Conservation (phyloP, 2,888 invertebrate genomes). For the Caenorhabditis japonica region DNA sequence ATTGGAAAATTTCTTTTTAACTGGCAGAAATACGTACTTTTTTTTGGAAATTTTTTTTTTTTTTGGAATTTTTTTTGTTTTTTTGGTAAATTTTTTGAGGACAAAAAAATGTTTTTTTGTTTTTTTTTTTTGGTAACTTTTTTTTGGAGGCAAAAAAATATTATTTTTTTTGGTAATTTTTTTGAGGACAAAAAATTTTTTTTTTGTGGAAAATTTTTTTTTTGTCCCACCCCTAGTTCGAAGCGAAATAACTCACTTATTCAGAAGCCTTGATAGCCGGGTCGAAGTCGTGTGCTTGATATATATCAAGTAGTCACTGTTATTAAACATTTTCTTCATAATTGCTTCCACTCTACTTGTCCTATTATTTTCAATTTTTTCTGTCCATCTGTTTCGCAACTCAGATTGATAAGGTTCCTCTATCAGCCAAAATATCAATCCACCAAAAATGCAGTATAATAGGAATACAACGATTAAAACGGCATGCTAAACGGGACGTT, state of each 20-base stretch:
- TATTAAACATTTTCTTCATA: slow-evolving; percentile 68
- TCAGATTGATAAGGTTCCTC: slow-evolving; percentile 63
- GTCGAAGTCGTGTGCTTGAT: slow-evolving; percentile 63
- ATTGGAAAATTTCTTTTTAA: too few species aligned
- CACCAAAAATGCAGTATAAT: slow-evolving; percentile 62
- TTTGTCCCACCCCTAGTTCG: too few species aligned
- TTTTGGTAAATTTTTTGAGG: too few species aligned
- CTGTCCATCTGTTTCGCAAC: slow-evolving; percentile 55
- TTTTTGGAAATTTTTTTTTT: too few species aligned
- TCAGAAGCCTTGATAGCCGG: slow-evolving; percentile 40
- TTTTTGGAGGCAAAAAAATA: too few species aligned
- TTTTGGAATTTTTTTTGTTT: too few species aligned
- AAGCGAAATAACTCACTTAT: slow-evolving; percentile 45
- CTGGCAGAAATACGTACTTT: too few species aligned
- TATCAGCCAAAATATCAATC: slow-evolving; percentile 61
- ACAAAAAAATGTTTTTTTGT: too few species aligned
- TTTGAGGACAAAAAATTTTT: neutral
- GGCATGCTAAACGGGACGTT: slow-evolving; percentile 54
- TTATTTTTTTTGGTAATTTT: neutral
- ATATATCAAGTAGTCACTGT: slow-evolving; percentile 63
- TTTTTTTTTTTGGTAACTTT: too few species aligned
- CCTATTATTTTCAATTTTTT: slow-evolving; percentile 61
- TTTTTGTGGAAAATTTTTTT: too few species aligned
- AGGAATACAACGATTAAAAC: slow-evolving; percentile 66
- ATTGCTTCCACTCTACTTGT: slow-evolving; percentile 51